Base-by-base conservation (phyloP, 2,888 invertebrate genomes). In the Drosophila anomalata region DNA sequence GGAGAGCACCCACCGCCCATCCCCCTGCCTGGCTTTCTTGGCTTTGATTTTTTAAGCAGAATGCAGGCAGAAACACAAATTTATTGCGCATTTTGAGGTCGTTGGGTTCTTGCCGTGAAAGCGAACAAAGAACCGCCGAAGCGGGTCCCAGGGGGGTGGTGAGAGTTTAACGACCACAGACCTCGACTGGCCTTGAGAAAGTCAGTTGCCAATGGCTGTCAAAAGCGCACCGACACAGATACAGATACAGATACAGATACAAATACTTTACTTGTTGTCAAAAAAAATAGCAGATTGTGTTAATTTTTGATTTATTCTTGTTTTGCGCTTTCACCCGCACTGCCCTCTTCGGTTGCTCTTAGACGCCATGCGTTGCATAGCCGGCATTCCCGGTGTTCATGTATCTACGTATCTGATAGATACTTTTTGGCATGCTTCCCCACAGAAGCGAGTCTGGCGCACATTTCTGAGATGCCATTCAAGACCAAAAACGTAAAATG, bases 391-490 rank as follows among this genome's bases (percentile, higher is more conserved):
- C 82, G 41, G 29, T 41, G 50, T 39, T 52, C 51, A 55, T 57
- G 75, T 78, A 87, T 73, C 76, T 81, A 53, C 60, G 75, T 78
- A 87, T 73, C 76, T 78, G 46, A 22, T 39, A 78, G 85, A 84
- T 82, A 78, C 85, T 87, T 80, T 81, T 55, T 78, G 82, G 82
- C 79, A 79, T 81, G 78, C 87, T 52, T 52, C 68, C 67, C 62
- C 60, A 48, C 56, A 56, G 44, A 17, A 17, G n/a, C 65, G 75
- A 44, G 85, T 75, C 79, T 76, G 72, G 58, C 73, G 80, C 78
- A 83, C 80, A 84, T 84, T 84, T 61, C 66, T 88, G 12, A 76
- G 78, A 84, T 84, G 74, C 88, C 88, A 73, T 72, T n/a, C n/a
- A n/a, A n/a, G n/a, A n/a, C n/a, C n/a, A 14, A 57, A 41, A 52